A percentile compares a stretch with the other conserved stretches of the same genome.
These are phyloP conservation scores for Helicoverpa zea DNA, from an alignment of 1,140 invertebrate genomes.

Conservation along the genomic window DNA sequence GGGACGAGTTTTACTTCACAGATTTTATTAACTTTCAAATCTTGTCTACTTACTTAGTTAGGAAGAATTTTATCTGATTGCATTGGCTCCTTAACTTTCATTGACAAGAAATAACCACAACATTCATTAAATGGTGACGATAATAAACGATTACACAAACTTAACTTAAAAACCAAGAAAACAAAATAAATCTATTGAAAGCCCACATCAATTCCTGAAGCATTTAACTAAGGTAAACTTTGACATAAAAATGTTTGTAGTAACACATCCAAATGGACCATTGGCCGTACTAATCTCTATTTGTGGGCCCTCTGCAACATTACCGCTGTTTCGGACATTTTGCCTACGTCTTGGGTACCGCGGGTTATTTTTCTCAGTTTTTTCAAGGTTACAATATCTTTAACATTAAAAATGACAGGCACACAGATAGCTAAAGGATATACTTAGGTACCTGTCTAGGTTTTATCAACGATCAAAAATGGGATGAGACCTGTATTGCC, in stretches of 20 bases:
- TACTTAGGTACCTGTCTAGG: too few relatives aligned
- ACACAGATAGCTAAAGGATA: too few relatives aligned
- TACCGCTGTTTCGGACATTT: slow-evolving; percentile 55
- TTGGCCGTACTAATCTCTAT: slow-evolving; percentile 67
- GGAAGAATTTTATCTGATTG: too few relatives aligned
- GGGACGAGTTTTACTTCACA: not conserved
- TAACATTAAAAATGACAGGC: too few relatives aligned
- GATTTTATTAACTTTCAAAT: not conserved
- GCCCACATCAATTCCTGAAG: slow-evolving; percentile 32
- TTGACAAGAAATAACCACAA: not conserved
- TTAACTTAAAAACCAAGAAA: slow-evolving; percentile 6
- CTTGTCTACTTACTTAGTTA: too few relatives aligned
- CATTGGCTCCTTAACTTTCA: too few relatives aligned
- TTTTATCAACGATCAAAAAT: not conserved
- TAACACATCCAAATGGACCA: slow-evolving; percentile 64
- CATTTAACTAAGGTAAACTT: slow-evolving; percentile 24
- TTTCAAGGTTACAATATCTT: not conserved
- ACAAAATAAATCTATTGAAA: slow-evolving; percentile 30
- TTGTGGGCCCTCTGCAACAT: slow-evolving; percentile 57
- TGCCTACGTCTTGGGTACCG: slow-evolving; percentile 37
- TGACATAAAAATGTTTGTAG: slow-evolving; percentile 44
- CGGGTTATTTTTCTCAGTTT: not conserved
- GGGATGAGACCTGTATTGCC: not conserved
- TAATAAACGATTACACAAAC: not conserved
- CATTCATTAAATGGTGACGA: not conserved